A percentile compares a stretch with the other conserved stretches of the same genome.
These are phyloP conservation scores for Hirundo rustica DNA, from an alignment of 2,797 vertebrate species.

Conservation along the genomic window DNA sequence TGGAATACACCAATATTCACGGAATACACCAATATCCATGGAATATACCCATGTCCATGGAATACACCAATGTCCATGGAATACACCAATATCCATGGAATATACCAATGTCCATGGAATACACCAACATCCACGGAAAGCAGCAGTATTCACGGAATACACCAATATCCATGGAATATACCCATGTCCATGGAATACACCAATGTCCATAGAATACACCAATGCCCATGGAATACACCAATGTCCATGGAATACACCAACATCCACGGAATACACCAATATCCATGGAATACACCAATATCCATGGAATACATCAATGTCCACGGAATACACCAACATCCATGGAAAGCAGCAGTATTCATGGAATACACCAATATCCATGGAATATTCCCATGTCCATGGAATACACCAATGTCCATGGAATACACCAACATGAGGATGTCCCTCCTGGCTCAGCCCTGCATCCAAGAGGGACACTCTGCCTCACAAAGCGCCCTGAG, in stretches of 20 bases:
- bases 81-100: too few relatives aligned
- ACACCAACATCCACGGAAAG: too few relatives aligned
- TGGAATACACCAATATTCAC: neutral
- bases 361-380: too few relatives aligned
- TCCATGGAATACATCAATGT: accelerated
- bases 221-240: neutral
- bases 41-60: neutral
- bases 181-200: neutral
- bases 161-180: neutral
- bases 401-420: neutral
- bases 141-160: too few relatives aligned
- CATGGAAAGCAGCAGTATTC: too few relatives aligned
- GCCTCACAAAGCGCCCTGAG: neutral
- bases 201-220: neutral
- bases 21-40: too few relatives aligned
- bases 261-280: accelerated
- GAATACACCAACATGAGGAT: neutral
- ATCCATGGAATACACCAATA: accelerated
- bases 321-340: neutral
- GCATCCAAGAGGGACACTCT: neutral
- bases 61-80: too few relatives aligned
- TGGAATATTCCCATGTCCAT: too few relatives aligned
- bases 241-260: neutral
- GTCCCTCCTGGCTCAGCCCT: neutral
- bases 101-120: too few relatives aligned